phyloP scores from a whole-genome alignment of 2,888 invertebrate species.

The Thysanoteuthis rhombus region DNA sequence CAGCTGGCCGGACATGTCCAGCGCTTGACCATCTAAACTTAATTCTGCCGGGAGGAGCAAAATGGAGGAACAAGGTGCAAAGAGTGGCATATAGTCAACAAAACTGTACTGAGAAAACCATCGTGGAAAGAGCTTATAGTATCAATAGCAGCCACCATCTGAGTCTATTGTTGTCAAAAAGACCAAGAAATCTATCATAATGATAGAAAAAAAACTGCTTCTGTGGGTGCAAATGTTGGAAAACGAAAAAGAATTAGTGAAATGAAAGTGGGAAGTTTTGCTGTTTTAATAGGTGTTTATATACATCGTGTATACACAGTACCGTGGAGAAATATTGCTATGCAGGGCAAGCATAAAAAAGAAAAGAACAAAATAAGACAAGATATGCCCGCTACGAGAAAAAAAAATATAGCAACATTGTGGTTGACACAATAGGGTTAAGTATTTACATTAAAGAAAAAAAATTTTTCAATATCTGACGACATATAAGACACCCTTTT shows the following conservation, averaged over 20 bases:
- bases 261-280: background rate
- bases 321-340: background rate
- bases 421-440: no score
- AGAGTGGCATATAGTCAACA: no score
- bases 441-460: background rate
- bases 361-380: background rate
- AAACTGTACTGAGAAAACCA: no score
- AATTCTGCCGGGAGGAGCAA: no score
- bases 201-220: background rate
- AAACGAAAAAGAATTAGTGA: background rate
- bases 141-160: no score
- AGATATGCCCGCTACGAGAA: background rate
- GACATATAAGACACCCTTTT: no score
- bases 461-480: background rate
- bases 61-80: no score
- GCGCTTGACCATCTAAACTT: constrained; percentile 52
- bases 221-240: background rate
- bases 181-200: no score
- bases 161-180: no score
- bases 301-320: background rate
- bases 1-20: constrained; percentile 62
- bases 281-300: background rate
- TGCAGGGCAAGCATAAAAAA: background rate
- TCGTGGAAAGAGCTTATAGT: no score
- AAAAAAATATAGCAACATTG: no score